A percentile compares a stretch with the other conserved stretches of the same genome.
phyloP scores from a whole-genome alignment of 2,888 invertebrate genomes.

The Corythucha ciliata region DNA sequence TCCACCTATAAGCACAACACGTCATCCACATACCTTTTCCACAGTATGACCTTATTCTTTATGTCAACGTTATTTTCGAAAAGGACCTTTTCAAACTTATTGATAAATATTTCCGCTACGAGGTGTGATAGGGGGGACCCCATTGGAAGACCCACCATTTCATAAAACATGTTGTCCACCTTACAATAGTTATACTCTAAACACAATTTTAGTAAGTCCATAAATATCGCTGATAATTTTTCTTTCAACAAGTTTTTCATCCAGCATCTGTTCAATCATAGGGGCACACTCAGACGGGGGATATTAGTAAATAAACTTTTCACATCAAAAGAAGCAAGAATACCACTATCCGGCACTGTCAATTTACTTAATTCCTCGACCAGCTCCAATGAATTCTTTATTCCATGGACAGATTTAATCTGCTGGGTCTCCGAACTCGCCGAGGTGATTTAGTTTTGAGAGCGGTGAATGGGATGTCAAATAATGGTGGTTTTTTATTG shows the following conservation, averaged over 20 bases:
- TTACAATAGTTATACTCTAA: slow-evolving; percentile 2
- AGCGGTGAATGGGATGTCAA: too few relatives aligned
- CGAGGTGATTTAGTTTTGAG: too few relatives aligned
- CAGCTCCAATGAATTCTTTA: slow-evolving; percentile 8
- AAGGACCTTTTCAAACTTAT: slow-evolving; percentile 8
- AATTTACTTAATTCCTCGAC: too few relatives aligned
- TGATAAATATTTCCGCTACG: slow-evolving; percentile 4
- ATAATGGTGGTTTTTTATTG: too few relatives aligned
- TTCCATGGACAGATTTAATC: too few relatives aligned
- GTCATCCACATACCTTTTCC: slow-evolving; percentile 13
- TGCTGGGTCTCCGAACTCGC: too few relatives aligned
- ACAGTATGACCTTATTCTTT: background rate
- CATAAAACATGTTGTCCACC: background rate
- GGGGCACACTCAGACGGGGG: background rate
- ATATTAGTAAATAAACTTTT: slow-evolving; percentile 8
- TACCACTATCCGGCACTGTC: background rate
- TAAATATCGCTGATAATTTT: background rate
- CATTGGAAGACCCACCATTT: slow-evolving; percentile 5
- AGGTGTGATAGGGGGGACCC: slow-evolving; percentile 9
- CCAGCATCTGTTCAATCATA: background rate
- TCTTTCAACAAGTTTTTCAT: background rate
- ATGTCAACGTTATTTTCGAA: background rate
- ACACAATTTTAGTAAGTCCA: background rate
- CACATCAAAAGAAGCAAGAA: slow-evolving; percentile 14
- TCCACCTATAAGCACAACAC: slow-evolving; percentile 5